phyloP scores from a whole-genome alignment of 2,888 invertebrate genomes.

The Crioceris asparagi region DNA sequence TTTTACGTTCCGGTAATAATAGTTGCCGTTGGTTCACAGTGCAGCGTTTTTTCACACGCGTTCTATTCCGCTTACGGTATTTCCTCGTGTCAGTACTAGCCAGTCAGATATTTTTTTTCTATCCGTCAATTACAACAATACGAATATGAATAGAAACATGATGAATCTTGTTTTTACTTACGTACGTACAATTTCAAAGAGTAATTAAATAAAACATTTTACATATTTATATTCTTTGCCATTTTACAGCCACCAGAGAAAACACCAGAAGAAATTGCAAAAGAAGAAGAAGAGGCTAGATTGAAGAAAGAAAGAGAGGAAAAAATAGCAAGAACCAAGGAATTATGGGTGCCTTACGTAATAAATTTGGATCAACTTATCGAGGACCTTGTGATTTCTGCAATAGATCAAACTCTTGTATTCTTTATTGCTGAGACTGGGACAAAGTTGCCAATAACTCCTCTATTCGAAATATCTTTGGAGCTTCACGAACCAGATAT shows the following conservation, averaged over 20 bases:
- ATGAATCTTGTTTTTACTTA: too few species aligned
- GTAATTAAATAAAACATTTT: too few species aligned
- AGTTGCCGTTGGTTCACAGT: too few species aligned
- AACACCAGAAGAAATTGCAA: conserved; percentile 21
- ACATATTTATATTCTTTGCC: too few species aligned
- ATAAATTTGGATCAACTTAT: conserved; percentile 31
- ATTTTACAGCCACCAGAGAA: conserved; percentile 15
- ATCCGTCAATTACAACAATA: too few species aligned
- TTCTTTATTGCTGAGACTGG: conserved; percentile 51
- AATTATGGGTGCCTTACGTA: conserved; percentile 29
- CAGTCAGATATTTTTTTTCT: too few species aligned
- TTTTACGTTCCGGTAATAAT: too few species aligned
- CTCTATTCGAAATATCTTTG: conserved; percentile 68
- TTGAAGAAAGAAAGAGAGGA: conserved; percentile 32
- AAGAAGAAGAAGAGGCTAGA: conserved; percentile 26
- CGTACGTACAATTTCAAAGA: too few species aligned
- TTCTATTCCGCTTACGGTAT: too few species aligned
- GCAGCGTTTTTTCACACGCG: too few species aligned
- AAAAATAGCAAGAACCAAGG: conserved; percentile 26
- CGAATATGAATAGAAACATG: too few species aligned
- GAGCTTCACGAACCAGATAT: conserved; percentile 65
- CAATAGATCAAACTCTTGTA: conserved; percentile 30
- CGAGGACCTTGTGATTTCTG: conserved; percentile 29
- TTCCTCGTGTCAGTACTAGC: too few species aligned
- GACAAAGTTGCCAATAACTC: conserved; percentile 31